Conservation (phyloP, 2,797 vertebrate genomes). For the Phataginus tricuspis region DNA sequence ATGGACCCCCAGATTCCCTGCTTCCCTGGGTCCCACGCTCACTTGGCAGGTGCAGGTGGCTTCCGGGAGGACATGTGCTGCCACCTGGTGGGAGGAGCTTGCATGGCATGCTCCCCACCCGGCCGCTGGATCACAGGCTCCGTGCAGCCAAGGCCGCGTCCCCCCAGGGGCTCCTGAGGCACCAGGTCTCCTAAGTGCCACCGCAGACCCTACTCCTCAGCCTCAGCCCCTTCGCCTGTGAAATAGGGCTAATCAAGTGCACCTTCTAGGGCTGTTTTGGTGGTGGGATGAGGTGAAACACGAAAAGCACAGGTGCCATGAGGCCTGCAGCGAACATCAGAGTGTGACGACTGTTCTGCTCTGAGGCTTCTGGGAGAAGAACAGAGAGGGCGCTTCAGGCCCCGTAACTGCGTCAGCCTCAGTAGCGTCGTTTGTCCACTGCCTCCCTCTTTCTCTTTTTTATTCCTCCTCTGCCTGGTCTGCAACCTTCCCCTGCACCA, state of each 20-base stretch:
- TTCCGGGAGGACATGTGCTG: neutral
- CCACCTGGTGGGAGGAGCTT: constrained; percentile 38
- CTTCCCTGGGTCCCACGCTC: neutral
- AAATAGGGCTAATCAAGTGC: neutral
- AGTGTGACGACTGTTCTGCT: neutral
- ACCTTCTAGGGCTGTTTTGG: too few relatives aligned
- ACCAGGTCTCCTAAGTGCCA: too few relatives aligned
- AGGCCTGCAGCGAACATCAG: too few relatives aligned
- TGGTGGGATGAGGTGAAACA: neutral
- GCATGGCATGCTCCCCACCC: neutral
- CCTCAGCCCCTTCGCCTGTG: neutral
- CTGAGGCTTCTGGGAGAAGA: neutral
- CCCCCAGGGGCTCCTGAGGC: too few relatives aligned
- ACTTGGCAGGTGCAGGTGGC: neutral
- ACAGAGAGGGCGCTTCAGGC: neutral
- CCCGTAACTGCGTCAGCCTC: neutral
- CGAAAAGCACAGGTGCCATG: neutral
- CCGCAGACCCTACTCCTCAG: neutral
- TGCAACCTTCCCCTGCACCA: neutral
- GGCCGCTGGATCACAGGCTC: fast-evolving
- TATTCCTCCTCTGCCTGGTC: neutral
- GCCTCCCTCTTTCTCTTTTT: neutral
- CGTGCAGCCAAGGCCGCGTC: neutral
- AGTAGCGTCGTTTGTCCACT: neutral
- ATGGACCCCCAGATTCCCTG: fast-evolving